Percentiles rank a stretch among this genome's conserved stretches.
phyloP scores from a whole-genome alignment of 2,888 invertebrate species.

The Platyscelio sp. region DNA sequence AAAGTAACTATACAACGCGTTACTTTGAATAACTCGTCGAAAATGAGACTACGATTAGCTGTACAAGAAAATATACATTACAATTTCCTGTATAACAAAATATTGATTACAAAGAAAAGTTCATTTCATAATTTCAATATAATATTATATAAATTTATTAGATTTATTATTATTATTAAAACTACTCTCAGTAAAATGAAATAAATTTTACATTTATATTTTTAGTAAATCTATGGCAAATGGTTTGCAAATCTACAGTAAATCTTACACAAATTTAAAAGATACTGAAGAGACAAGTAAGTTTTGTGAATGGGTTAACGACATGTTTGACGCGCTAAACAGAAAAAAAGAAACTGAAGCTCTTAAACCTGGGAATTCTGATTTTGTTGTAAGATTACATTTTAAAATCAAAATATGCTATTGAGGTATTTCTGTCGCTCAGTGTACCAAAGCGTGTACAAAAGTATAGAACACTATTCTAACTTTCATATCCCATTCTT shows the following conservation, averaged over 20 bases:
- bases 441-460: too few species aligned
- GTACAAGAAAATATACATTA: background rate
- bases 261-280: conserved; percentile 6
- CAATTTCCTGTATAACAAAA: too few species aligned
- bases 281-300: conserved; percentile 33
- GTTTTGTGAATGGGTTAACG: background rate
- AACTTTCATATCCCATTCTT: too few species aligned
- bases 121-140: too few species aligned
- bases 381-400: conserved; percentile 21
- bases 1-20: background rate
- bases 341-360: conserved; percentile 19
- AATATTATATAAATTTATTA: background rate
- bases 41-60: conserved; percentile 21
- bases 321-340: background rate
- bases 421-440: background rate
- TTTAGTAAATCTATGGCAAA: conserved; percentile 27
- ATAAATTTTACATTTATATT: background rate
- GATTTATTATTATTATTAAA: background rate
- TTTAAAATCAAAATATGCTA: background rate
- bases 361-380: conserved; percentile 32
- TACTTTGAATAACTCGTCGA: background rate
- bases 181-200: background rate
- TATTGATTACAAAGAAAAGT: too few species aligned
- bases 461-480: background rate
- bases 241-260: conserved; percentile 12